Base-by-base conservation (phyloP, 2,113 vertebrate species). In the Tylochromis polylepis region DNA sequence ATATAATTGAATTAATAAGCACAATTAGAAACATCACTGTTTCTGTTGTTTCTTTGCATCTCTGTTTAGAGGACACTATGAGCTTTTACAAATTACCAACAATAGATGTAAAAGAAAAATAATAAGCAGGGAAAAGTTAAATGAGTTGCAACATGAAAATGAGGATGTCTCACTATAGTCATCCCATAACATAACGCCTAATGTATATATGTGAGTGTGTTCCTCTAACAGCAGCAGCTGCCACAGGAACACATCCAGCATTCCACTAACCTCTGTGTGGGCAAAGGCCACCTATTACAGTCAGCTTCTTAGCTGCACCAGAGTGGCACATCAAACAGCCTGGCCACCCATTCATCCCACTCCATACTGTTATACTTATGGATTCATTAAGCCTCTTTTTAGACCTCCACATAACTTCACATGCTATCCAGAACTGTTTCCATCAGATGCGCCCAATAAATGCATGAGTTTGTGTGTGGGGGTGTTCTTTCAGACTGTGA, bases 321-420 rank as follows among this genome's bases (percentile, higher is more conserved):
- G n/a, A 83, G 75, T 80, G 34, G 5, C 85, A 88, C 78, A 85
- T 86, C 83, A 89, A 87, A 92, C 53, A 65, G 72, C 75, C 18
- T 8, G 3, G 38, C 18, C 59, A 86, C 31, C 46, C 78, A 82
- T 82, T 89, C 65, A 84, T 75, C 72, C 12, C 18, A 2, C n/a
- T 75, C 60, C 85, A 85, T 41, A 27, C 31, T 83, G 67, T 87
- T 80, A 81, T 36, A 62, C 78, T 86, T 81, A 82, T 77, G 29
- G 85, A 81, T 60, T 86, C 49, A 86, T 89, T 80, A 90, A 82
- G 60, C 49, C 56, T 29, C 46, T 6, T 88, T 78, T 80, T 53
- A 59, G 65, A 82, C 89, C 83, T 86, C 78, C 81, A 27, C 81
- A 53, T 31, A 16, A 20, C 60, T 84, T 87, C 77, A 85, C 67